Conservation (phyloP, 92 coral and sea anemone species). For the Phymanthus crucifer region DNA sequence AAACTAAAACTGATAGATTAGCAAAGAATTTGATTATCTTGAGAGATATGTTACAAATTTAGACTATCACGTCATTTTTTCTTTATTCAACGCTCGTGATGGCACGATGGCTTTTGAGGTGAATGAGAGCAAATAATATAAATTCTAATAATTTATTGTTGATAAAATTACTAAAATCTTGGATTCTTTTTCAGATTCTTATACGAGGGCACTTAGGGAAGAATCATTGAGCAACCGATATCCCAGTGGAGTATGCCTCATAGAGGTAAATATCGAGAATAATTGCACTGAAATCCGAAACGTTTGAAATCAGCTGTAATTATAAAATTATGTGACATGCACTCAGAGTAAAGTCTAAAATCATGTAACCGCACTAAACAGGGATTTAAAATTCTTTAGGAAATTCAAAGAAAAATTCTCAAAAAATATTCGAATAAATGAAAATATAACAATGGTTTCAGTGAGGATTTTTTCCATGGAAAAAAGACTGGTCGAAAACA, state of each 20-base stretch:
- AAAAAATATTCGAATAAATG: not conserved
- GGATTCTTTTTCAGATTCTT: conserved; percentile 32
- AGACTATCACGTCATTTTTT: not conserved
- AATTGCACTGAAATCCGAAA: not conserved
- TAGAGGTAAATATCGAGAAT: conserved; percentile 59
- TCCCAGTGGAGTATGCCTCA: conserved; percentile 79
- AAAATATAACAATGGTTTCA: not conserved
- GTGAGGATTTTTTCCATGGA: not conserved
- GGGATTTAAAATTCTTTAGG: not conserved
- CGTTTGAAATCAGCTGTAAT: conserved; percentile 26
- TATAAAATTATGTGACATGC: not conserved
- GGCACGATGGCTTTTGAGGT: conserved; percentile 25
- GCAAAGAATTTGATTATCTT: conserved; percentile 13
- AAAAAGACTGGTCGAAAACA: conserved; percentile 30
- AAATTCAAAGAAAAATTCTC: not conserved
- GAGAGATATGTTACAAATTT: not conserved
- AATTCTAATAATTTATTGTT: not conserved
- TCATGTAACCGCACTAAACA: not conserved
- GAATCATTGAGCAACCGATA: conserved; percentile 52
- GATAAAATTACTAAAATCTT: not conserved
- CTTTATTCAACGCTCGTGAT: not conserved
- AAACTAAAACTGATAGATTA: conserved; percentile 9
- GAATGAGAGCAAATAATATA: conserved; percentile 13
- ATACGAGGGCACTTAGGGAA: conserved; percentile 46
- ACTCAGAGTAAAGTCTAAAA: not conserved